Evolutionary conservation across 2,888 invertebrate genomes (phyloP).

Genomic region (Leptogaster cylindrica): DNA sequence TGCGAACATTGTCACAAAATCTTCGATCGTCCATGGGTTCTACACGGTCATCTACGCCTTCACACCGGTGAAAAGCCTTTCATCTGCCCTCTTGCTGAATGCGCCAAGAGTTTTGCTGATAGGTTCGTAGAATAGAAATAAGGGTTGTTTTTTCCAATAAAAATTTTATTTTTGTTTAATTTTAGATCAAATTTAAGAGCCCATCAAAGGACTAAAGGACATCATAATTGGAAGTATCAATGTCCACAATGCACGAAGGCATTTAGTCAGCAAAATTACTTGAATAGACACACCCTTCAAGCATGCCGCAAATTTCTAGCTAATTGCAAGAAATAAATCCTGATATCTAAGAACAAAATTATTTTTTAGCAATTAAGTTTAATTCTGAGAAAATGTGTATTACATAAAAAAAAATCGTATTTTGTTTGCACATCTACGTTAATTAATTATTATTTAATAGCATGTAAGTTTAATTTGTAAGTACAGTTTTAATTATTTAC

Average conservation of each 20-base stretch:
- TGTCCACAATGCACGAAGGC: constrained; percentile 72
- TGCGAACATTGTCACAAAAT: constrained; percentile 66
- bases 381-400: too few relatives aligned
- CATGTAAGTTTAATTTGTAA: too few relatives aligned
- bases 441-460: too few relatives aligned
- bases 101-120: constrained; percentile 72
- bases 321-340: constrained; percentile 49
- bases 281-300: constrained; percentile 70
- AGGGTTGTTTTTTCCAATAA: background rate
- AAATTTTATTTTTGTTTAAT: background rate
- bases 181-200: constrained; percentile 73
- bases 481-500: too few relatives aligned
- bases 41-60: constrained; percentile 71
- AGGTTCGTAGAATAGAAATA: constrained; percentile 65
- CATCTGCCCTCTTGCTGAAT: constrained; percentile 67
- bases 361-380: too few relatives aligned
- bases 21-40: constrained; percentile 74
- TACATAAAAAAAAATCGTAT: too few relatives aligned
- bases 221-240: constrained; percentile 73
- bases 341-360: too few relatives aligned
- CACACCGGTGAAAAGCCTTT: constrained; percentile 76
- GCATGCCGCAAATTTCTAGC: constrained; percentile 68
- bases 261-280: constrained; percentile 71
- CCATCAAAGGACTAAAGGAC: constrained; percentile 74
- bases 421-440: too few relatives aligned